A percentile compares a stretch with the other conserved stretches of the same genome.
Conservation (phyloP, 2,113 vertebrate species). For the Myrmecophaga tridactyla region DNA sequence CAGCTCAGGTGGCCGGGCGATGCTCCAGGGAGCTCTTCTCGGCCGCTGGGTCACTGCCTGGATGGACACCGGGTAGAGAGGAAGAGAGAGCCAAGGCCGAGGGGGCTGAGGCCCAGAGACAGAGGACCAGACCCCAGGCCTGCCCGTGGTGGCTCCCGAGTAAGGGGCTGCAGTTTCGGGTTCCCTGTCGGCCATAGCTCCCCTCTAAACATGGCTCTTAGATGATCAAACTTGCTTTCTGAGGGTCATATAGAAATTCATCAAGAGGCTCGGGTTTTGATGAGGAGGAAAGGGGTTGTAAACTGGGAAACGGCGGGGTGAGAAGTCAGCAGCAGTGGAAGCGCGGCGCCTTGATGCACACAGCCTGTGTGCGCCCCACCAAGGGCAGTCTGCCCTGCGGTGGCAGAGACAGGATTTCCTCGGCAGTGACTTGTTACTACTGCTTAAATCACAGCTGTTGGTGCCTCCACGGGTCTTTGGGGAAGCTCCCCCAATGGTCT, state of each 20-base stretch:
- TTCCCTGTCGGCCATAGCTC: background rate
- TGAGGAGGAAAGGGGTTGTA: background rate
- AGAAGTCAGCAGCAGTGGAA: fast-evolving
- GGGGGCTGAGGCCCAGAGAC: background rate
- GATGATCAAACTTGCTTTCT: background rate
- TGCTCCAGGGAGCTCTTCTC: background rate
- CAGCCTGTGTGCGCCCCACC: too few relatives aligned
- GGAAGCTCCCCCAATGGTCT: too few relatives aligned
- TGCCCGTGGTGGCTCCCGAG: background rate
- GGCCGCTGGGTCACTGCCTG: background rate
- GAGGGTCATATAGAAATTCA: background rate
- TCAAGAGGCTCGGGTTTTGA: background rate
- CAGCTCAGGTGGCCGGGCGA: background rate
- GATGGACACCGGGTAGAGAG: background rate
- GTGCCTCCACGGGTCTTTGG: too few relatives aligned
- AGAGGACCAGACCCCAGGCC: background rate
- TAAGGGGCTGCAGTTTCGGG: too few relatives aligned
- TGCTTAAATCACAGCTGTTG: too few relatives aligned
- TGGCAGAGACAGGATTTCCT: too few relatives aligned
- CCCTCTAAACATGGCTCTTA: fast-evolving
- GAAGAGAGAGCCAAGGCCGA: background rate
- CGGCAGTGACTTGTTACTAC: too few relatives aligned
- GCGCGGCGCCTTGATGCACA: too few relatives aligned
- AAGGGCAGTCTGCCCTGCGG: too few relatives aligned
- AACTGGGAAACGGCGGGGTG: background rate